Conservation (phyloP, 2,113 vertebrate genomes). For the Talpa occidentalis region DNA sequence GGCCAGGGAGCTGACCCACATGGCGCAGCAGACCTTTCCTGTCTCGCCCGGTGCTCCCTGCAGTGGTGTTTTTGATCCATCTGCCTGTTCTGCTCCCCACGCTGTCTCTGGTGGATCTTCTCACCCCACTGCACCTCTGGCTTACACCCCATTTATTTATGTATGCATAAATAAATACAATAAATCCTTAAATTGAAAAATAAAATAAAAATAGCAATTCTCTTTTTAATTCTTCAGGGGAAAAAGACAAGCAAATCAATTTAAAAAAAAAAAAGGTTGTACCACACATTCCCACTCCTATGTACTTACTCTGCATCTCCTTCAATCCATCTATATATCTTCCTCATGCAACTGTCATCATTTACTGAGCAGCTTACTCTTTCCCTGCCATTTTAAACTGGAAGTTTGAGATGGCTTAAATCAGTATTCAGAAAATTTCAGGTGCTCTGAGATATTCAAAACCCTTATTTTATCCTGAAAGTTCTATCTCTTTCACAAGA, state of each 20-base stretch:
- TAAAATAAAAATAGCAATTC: not conserved
- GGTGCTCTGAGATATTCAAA: constrained; percentile 24
- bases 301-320: not conserved
- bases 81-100: too few relatives aligned
- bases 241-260: not conserved
- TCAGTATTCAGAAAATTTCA: not conserved
- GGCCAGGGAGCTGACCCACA: too few relatives aligned
- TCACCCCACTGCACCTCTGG: too few relatives aligned
- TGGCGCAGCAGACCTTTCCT: too few relatives aligned
- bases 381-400: constrained; percentile 13
- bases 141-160: too few relatives aligned
- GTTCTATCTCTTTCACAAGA: constrained; percentile 1
- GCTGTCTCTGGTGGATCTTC: too few relatives aligned
- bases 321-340: not conserved
- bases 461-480: not conserved
- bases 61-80: too few relatives aligned
- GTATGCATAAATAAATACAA: too few relatives aligned
- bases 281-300: not conserved
- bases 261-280: not conserved
- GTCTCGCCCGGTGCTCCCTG: too few relatives aligned
- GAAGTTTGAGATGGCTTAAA: not conserved
- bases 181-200: too few relatives aligned
- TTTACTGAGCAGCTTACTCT: constrained; percentile 25
- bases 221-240: constrained; percentile 34
- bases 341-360: not conserved